A percentile compares a stretch with the other conserved stretches of the same genome.
phyloP scores from a whole-genome alignment of 2,797 vertebrate genomes.

The Brachyalestes nurse region DNA sequence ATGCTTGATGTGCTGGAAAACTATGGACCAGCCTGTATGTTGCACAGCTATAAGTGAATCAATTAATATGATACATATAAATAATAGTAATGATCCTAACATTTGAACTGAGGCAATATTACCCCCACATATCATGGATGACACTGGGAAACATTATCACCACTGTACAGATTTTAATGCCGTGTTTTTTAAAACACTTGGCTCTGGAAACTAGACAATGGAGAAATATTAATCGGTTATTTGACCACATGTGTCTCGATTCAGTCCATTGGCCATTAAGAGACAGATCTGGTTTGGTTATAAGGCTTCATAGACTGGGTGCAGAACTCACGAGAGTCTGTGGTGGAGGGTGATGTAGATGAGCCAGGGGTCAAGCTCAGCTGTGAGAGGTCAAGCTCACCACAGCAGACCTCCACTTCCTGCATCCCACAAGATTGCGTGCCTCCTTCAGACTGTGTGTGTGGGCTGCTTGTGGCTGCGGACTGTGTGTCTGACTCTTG shows the following conservation, averaged over 20 bases:
- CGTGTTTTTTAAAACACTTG: too few relatives aligned
- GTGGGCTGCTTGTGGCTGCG: constrained; percentile 73
- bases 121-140: too few relatives aligned
- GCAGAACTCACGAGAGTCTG: constrained; percentile 88
- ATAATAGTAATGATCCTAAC: neutral
- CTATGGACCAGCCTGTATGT: neutral
- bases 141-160: too few relatives aligned
- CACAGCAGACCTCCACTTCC: constrained; percentile 90
- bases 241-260: too few relatives aligned
- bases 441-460: neutral
- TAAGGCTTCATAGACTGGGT: neutral
- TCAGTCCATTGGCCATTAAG: neutral
- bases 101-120: neutral
- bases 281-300: neutral
- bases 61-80: neutral
- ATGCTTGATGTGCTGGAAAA: neutral
- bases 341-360: constrained; percentile 90
- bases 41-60: neutral
- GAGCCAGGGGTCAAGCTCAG: constrained; percentile 95
- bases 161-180: too few relatives aligned
- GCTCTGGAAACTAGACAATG: too few relatives aligned
- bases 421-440: constrained; percentile 76
- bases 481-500: constrained; percentile 55
- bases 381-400: constrained; percentile 94
- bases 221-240: too few relatives aligned